A percentile compares a stretch with the other conserved stretches of the same genome.
phyloP scores from a whole-genome alignment of 2,113 vertebrate genomes.

The Anoura caudifer region DNA sequence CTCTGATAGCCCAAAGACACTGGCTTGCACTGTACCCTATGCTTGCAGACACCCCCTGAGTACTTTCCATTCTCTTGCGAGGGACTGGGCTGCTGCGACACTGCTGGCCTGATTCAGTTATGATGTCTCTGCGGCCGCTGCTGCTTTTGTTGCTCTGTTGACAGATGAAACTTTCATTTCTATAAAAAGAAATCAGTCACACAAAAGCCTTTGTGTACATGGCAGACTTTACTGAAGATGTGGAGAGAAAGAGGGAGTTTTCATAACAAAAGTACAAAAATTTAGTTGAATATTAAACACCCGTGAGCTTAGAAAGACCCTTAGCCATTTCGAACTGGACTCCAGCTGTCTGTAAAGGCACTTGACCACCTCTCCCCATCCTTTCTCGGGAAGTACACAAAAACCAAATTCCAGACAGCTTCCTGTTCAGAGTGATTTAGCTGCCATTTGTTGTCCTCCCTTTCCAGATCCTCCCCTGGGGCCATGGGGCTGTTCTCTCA shows the following conservation, averaged over 20 bases:
- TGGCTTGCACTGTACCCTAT: neutral
- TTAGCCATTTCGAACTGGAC: neutral
- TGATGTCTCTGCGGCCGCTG: neutral
- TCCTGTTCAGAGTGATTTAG: neutral
- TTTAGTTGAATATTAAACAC: neutral
- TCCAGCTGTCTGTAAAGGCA: rapidly evolving
- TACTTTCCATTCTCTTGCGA: neutral
- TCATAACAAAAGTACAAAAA: constrained; percentile 67
- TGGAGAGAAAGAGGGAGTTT: constrained; percentile 8
- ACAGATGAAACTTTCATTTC: neutral
- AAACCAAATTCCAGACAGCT: neutral
- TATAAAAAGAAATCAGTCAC: neutral
- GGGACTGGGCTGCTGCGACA: neutral
- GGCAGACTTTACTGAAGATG: constrained; percentile 63
- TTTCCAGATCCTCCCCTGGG: neutral
- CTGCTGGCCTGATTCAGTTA: rapidly evolving
- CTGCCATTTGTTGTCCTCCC: neutral
- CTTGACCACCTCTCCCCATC: neutral
- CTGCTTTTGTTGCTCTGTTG: rapidly evolving
- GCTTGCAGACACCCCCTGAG: too few species aligned
- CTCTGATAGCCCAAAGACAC: rapidly evolving
- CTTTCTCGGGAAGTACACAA: neutral
- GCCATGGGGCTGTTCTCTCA: neutral
- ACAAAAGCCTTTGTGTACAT: neutral
- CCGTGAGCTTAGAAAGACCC: neutral